phyloP scores from a whole-genome alignment of 2,797 vertebrate genomes.

The Semotilus atromaculatus region DNA sequence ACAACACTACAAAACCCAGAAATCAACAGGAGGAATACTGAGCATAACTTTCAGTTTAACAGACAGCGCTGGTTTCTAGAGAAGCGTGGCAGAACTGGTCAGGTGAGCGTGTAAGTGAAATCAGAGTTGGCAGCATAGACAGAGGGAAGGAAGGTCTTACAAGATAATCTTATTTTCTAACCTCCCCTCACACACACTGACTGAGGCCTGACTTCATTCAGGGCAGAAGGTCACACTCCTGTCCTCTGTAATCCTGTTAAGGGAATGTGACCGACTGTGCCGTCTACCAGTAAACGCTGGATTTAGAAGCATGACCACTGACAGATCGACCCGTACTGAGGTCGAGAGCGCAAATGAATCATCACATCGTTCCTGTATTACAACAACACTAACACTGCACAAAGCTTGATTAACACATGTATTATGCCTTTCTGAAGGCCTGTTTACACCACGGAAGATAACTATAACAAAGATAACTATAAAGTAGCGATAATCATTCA shows the following conservation, averaged over 20 bases:
- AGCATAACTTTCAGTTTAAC: background rate
- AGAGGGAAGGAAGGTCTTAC: conserved; percentile 57
- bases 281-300: conserved; percentile 57
- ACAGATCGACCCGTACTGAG: background rate
- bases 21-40: background rate
- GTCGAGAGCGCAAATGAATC: background rate
- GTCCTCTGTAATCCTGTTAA: conserved; percentile 74
- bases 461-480: background rate
- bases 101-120: conserved; percentile 57
- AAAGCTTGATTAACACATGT: background rate
- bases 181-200: conserved; percentile 42
- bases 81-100: background rate
- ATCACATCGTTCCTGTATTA: background rate
- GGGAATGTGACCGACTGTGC: conserved; percentile 71
- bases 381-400: background rate
- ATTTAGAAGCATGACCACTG: conserved; percentile 50
- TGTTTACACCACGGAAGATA: background rate
- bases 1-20: background rate
- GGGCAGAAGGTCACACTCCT: conserved; percentile 43
- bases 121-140: conserved; percentile 48
- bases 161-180: conserved; percentile 73
- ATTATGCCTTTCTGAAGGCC: background rate
- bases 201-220: conserved; percentile 51
- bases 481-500: background rate
- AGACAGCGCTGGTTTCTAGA: background rate